Evolutionary conservation across 2,888 invertebrate species (phyloP).

Genomic region (Ichneumoninae sp.): DNA sequence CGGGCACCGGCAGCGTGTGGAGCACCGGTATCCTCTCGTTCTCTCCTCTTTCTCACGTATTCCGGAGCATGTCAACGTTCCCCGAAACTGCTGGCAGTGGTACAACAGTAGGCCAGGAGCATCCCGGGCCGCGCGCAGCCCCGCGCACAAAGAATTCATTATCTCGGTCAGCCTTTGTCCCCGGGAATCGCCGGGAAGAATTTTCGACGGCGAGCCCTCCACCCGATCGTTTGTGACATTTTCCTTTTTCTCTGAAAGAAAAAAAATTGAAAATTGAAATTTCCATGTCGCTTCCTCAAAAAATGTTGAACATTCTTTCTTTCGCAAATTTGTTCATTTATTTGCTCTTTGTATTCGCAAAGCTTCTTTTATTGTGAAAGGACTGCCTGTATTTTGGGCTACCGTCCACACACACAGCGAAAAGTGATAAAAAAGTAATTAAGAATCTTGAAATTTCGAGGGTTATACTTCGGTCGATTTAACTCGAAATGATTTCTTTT

Average conservation of each 20-base stretch:
- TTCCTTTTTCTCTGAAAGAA: not conserved
- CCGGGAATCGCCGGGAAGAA: not conserved
- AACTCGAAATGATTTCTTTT: too few species aligned
- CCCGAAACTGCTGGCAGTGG: not conserved
- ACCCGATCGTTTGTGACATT: not conserved
- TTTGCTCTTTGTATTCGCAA: too few species aligned
- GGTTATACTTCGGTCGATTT: too few species aligned
- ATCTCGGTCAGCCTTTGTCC: not conserved
- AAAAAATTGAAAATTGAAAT: too few species aligned
- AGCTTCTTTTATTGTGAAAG: too few species aligned
- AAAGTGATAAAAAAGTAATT: too few species aligned
- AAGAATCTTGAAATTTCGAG: too few species aligned
- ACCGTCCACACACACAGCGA: too few species aligned
- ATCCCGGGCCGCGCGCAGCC: not conserved
- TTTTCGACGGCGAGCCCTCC: not conserved
- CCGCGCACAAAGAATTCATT: not conserved
- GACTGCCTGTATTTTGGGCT: too few species aligned
- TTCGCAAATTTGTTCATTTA: too few species aligned
- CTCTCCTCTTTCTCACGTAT: slow-evolving; percentile 14
- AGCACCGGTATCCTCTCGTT: not conserved
- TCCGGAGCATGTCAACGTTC: slow-evolving; percentile 37
- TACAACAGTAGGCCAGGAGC: slow-evolving; percentile 5
- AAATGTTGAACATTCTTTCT: too few species aligned
- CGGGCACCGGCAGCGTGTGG: slow-evolving; percentile 26
- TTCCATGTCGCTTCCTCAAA: too few species aligned